These are phyloP conservation scores for Sebastes vulpes DNA, from an alignment of 2,797 vertebrate genomes.

Conservation along the genomic window DNA sequence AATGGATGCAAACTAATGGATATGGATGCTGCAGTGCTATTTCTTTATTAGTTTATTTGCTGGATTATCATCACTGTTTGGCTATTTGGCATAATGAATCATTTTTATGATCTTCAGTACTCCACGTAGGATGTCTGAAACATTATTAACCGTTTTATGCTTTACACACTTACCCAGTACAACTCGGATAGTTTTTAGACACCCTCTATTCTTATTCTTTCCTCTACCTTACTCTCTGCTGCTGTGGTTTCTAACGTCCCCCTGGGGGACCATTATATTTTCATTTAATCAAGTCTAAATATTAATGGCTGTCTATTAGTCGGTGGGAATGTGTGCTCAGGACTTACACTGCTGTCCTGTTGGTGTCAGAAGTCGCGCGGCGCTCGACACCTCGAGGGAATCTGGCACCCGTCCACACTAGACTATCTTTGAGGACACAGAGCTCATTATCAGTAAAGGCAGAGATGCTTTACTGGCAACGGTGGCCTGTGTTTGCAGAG, in stretches of 20 bases:
- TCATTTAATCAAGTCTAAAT: slow-evolving; percentile 67
- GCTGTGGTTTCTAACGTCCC: slow-evolving; percentile 28
- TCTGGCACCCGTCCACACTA: slow-evolving; percentile 53
- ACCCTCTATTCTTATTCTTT: slow-evolving; percentile 5
- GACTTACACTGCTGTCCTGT: slow-evolving; percentile 42
- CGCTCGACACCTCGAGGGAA: slow-evolving; percentile 36
- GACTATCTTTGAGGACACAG: slow-evolving; percentile 69
- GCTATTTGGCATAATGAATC: not conserved
- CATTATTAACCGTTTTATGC: not conserved
- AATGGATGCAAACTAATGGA: slow-evolving; percentile 42
- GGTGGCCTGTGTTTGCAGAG: slow-evolving; percentile 57
- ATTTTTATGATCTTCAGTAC: not conserved
- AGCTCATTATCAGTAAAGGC: slow-evolving; percentile 73
- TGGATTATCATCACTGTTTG: slow-evolving; percentile 21
- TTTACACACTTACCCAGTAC: not conserved
- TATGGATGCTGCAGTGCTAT: slow-evolving; percentile 1
- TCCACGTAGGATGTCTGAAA: not conserved
- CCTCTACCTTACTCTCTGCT: slow-evolving; percentile 7
- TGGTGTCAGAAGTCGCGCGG: slow-evolving; percentile 57
- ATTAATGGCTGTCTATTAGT: slow-evolving; percentile 50
- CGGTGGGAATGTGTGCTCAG: slow-evolving; percentile 17
- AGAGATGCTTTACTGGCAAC: slow-evolving; percentile 61
- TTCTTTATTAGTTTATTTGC: slow-evolving; percentile 37
- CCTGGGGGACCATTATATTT: slow-evolving; percentile 45
- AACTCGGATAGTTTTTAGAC: slow-evolving; percentile 8